Evolutionary conservation across 1,140 invertebrate species (phyloP).

Genomic region (Physella acuta): DNA sequence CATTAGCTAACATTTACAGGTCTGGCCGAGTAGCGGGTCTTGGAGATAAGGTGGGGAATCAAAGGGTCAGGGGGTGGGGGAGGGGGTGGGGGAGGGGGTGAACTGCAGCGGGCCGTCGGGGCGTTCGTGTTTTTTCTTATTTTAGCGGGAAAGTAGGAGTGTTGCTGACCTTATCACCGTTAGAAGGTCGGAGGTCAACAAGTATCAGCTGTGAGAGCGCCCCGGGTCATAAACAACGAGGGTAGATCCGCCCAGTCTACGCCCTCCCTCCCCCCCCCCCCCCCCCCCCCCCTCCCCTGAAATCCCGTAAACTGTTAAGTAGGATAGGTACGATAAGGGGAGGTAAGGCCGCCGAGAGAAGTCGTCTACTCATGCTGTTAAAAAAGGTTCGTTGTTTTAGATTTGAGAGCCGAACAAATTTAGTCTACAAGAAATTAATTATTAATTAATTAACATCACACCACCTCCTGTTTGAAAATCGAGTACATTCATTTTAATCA

Average conservation of each 20-base stretch:
- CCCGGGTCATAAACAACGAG: background rate
- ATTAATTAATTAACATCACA: no score
- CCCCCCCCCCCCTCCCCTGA: constrained; percentile 8
- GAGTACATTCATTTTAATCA: no score
- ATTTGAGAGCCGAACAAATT: no score
- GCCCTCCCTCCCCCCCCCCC: constrained; percentile 3
- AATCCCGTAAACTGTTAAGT: no score
- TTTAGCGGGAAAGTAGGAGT: background rate
- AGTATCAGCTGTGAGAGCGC: constrained; percentile 16
- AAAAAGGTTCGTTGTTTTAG: no score
- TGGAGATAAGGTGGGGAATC: background rate
- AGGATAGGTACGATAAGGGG: no score
- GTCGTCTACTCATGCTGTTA: no score
- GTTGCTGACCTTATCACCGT: constrained; percentile 21
- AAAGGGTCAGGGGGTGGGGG: background rate
- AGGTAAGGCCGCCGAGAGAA: no score
- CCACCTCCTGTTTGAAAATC: no score
- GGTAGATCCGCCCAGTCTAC: background rate
- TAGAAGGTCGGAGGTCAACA: constrained; percentile 22
- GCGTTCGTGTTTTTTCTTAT: constrained; percentile 12
- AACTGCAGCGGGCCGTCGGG: constrained; percentile 7
- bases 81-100: background rate
- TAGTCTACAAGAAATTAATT: no score
- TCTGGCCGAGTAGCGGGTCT: background rate
- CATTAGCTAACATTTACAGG: constrained; percentile 12